Evolutionary conservation across 2,888 invertebrate species (phyloP).

Genomic region (Heterodera filipjevi): DNA sequence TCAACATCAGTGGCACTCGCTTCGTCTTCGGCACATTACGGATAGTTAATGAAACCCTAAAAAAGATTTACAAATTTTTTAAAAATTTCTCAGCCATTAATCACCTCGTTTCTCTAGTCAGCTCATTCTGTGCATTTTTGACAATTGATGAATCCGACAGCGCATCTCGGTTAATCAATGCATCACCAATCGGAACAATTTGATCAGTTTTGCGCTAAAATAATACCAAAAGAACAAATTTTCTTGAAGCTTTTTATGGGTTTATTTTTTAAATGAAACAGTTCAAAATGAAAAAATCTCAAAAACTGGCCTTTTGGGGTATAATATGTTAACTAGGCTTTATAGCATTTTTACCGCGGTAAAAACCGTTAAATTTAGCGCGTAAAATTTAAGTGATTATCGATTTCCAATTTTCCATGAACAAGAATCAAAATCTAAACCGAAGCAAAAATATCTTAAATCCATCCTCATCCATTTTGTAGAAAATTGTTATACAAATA

Average conservation of each 20-base stretch:
- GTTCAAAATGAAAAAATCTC: no score
- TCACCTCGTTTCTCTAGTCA: constrained; percentile 19
- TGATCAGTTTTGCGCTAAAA: background rate
- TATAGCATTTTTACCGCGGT: no score
- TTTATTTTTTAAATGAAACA: background rate
- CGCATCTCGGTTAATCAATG: background rate
- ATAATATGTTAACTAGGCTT: no score
- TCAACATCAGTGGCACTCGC: background rate
- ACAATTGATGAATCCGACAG: background rate
- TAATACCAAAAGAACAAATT: no score
- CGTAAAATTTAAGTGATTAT: background rate
- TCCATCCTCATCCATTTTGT: no score
- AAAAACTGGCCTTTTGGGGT: no score
- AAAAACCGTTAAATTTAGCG: no score
- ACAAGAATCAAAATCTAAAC: no score
- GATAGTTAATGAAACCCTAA: constrained; percentile 45
- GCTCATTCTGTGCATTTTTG: background rate
- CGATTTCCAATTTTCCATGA: background rate
- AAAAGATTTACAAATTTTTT: constrained; percentile 13
- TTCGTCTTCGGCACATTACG: constrained; percentile 46
- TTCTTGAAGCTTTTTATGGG: no score
- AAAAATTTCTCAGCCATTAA: background rate
- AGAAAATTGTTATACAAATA: no score
- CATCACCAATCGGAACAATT: background rate
- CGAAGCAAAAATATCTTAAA: no score